These are phyloP conservation scores for Stylophora pistillata DNA, from an alignment of 64 coral and sea anemone species.

Conservation along the genomic window DNA sequence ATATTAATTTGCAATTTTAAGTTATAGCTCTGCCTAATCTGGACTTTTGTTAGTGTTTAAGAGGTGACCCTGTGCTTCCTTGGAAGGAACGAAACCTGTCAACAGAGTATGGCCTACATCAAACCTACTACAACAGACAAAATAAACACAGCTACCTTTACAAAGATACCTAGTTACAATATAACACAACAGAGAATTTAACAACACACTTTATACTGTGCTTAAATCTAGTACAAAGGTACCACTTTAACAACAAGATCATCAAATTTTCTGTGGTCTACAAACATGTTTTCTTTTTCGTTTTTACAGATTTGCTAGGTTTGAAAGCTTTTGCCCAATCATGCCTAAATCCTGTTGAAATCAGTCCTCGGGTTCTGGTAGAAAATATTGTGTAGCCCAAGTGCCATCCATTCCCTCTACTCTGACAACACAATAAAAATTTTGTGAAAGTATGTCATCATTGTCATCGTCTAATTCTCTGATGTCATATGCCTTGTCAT, in stretches of 20 bases:
- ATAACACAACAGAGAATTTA: neutral
- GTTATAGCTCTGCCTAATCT: too few relatives aligned
- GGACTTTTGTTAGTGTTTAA: too few relatives aligned
- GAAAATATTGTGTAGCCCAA: constrained; percentile 91
- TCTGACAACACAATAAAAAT: constrained; percentile 82
- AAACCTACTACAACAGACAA: neutral
- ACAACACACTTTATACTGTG: neutral
- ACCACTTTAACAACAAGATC: neutral
- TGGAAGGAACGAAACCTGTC: too few relatives aligned
- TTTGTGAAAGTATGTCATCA: constrained; percentile 61
- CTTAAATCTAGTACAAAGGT: neutral
- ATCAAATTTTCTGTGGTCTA: constrained; percentile 10
- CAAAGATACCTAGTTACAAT: neutral
- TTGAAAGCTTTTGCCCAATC: too few relatives aligned
- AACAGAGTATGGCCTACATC: neutral
- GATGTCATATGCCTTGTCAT: constrained; percentile 86
- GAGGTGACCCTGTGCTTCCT: too few relatives aligned
- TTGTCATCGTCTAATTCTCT: constrained; percentile 57
- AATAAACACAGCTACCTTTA: too few relatives aligned
- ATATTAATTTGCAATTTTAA: neutral
- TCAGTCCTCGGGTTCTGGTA: constrained; percentile 80
- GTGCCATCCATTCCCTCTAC: constrained; percentile 69
- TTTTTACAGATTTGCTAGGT: neutral
- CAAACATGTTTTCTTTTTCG: neutral
- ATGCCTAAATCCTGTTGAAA: neutral